Evolutionary conservation across 2,797 vertebrate species (phyloP).

Genomic region (Thaleichthys pacificus): DNA sequence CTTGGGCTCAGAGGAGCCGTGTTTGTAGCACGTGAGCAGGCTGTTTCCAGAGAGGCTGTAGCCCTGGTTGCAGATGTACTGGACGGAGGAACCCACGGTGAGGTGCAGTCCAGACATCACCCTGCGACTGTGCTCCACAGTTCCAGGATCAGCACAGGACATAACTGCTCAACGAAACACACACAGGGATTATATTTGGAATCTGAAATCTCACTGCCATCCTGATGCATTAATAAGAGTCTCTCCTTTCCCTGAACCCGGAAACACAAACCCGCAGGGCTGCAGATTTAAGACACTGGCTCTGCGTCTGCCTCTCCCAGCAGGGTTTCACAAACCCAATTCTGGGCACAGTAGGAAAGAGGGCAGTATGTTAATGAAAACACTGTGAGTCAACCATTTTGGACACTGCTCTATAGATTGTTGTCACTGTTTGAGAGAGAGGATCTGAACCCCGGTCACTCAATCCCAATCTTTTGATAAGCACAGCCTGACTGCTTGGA

Average conservation of each 20-base stretch:
- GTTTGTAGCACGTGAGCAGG: slow-evolving; percentile 86
- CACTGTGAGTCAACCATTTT: slow-evolving; percentile 31
- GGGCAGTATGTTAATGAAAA: slow-evolving; percentile 22
- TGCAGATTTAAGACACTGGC: slow-evolving; percentile 47
- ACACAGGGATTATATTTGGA: not conserved
- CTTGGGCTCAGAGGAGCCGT: slow-evolving; percentile 82
- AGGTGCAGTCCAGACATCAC: slow-evolving; percentile 85
- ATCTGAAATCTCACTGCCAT: not conserved
- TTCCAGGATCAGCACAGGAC: slow-evolving; percentile 87
- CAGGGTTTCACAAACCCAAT: slow-evolving; percentile 45
- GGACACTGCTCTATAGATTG: not conserved
- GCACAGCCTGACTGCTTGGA: not conserved
- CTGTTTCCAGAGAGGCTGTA: slow-evolving; percentile 83
- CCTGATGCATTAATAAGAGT: not conserved
- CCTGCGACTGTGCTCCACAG: slow-evolving; percentile 86
- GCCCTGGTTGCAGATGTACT: slow-evolving; percentile 89
- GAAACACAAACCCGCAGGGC: slow-evolving; percentile 27
- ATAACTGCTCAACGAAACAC: slow-evolving; percentile 73
- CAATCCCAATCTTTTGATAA: not conserved
- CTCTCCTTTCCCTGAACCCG: slow-evolving; percentile 28
- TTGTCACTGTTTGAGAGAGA: not conserved
- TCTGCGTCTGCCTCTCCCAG: slow-evolving; percentile 23
- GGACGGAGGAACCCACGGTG: slow-evolving; percentile 85
- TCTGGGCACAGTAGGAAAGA: slow-evolving; percentile 45
- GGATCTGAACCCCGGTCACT: not conserved